phyloP scores from a whole-genome alignment of 2,113 vertebrate species.

The Hippocampus zosterae region DNA sequence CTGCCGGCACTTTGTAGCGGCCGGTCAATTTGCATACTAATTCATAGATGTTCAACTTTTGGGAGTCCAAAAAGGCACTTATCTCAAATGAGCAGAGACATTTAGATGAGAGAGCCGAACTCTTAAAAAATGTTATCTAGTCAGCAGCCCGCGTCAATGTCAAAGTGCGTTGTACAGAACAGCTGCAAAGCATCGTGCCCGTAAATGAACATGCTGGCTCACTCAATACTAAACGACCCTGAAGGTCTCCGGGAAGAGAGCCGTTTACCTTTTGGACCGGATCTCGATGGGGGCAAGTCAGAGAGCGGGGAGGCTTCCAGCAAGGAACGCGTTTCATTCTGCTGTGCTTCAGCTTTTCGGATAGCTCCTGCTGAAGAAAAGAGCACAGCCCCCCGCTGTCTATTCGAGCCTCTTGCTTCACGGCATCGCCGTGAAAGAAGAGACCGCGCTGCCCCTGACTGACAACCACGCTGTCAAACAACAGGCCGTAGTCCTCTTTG shows the following conservation, averaged over 20 bases:
- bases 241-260: background rate
- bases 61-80: constrained; percentile 50
- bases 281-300: constrained; percentile 75
- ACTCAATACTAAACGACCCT: background rate
- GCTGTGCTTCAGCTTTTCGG: constrained; percentile 72
- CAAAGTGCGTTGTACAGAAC: constrained; percentile 35
- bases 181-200: constrained; percentile 11
- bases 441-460: constrained; percentile 67
- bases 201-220: constrained; percentile 16
- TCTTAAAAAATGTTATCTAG: constrained; percentile 32
- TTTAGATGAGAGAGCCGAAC: constrained; percentile 60
- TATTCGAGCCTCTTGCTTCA: constrained; percentile 68
- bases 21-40: constrained; percentile 66
- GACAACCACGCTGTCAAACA: constrained; percentile 76
- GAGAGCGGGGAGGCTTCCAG: constrained; percentile 71
- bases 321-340: constrained; percentile 52
- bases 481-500: constrained; percentile 73
- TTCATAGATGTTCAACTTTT: constrained; percentile 58
- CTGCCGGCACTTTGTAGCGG: constrained; percentile 41
- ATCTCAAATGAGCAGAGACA: constrained; percentile 53
- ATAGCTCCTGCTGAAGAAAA: constrained; percentile 75
- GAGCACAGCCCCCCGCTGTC: constrained; percentile 76
- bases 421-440: constrained; percentile 71
- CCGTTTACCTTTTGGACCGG: constrained; percentile 71
- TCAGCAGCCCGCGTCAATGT: constrained; percentile 49